Conservation (phyloP, 2,113 vertebrate genomes). For the Phylloscopus whistleri region DNA sequence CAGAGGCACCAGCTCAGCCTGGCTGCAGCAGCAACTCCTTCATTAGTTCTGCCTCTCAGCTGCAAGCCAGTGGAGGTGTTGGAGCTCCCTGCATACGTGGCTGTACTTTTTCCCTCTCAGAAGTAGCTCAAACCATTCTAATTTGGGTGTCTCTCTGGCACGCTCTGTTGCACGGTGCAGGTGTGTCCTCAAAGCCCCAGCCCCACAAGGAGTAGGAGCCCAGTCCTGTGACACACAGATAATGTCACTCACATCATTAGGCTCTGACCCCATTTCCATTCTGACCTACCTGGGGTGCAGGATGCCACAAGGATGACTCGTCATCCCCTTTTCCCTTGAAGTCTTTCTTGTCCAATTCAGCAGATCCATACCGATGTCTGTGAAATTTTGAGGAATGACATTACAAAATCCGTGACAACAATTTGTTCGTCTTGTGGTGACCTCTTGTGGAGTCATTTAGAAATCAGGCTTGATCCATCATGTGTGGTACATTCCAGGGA, state of each 20-base stretch:
- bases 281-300: neutral
- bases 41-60: neutral
- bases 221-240: neutral
- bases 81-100: neutral
- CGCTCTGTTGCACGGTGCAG: rapidly evolving
- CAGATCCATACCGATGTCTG: neutral
- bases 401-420: constrained; percentile 2
- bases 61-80: neutral
- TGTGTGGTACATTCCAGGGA: neutral
- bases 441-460: constrained; percentile 57
- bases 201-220: neutral
- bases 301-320: neutral
- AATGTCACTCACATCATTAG: neutral
- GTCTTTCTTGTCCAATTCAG: neutral
- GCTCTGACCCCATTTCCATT: neutral
- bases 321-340: neutral
- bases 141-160: neutral
- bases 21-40: neutral
- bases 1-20: neutral
- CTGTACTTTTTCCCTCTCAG: neutral
- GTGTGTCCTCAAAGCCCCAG: rapidly evolving
- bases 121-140: neutral
- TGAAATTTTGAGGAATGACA: constrained; percentile 12
- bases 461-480: neutral
- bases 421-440: constrained; percentile 40